Evolutionary conservation across 2,113 vertebrate genomes (phyloP).

Genomic region (Progne subis): DNA sequence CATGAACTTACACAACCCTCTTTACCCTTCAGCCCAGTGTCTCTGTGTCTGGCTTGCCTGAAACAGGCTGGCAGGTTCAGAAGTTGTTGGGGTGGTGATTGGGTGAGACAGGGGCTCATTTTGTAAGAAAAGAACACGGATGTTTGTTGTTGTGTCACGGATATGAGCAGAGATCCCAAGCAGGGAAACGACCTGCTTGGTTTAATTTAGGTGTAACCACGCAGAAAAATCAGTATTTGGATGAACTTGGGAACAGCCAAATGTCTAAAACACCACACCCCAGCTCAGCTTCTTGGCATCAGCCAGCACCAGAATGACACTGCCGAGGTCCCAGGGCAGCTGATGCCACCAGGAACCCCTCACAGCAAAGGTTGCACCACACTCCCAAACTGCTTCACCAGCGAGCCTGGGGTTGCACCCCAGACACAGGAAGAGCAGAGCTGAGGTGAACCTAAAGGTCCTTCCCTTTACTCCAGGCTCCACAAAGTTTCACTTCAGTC

Average conservation of each 20-base stretch:
- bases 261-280: neutral
- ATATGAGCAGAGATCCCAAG: neutral
- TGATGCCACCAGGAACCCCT: neutral
- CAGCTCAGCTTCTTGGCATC: neutral
- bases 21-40: neutral
- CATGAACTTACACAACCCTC: slow-evolving; percentile 2
- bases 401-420: neutral
- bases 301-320: neutral
- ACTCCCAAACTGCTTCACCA: neutral
- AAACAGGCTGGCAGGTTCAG: neutral
- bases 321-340: neutral
- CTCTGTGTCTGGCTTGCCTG: neutral
- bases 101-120: neutral
- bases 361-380: neutral
- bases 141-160: rapidly evolving
- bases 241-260: neutral
- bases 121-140: neutral
- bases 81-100: neutral
- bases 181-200: neutral
- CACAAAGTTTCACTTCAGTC: neutral
- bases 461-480: neutral
- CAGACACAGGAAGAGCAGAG: neutral
- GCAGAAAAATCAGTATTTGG: neutral
- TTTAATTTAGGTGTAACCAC: neutral
- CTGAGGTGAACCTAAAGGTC: neutral